phyloP scores from a whole-genome alignment of 2,113 vertebrate genomes.

The Cavia porcellus region DNA sequence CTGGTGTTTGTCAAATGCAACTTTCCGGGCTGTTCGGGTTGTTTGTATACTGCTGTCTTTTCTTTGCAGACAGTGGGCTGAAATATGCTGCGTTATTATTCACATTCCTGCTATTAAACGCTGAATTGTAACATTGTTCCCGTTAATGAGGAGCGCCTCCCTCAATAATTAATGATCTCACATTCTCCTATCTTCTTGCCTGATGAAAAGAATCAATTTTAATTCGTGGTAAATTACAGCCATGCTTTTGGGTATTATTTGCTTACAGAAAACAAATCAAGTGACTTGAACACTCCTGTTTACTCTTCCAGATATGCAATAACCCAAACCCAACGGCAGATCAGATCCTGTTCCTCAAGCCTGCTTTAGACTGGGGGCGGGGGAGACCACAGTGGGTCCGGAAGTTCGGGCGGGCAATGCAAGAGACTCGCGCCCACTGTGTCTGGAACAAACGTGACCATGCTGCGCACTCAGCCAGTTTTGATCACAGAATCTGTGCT shows the following conservation, averaged over 20 bases:
- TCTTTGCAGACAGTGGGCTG: constrained; percentile 84
- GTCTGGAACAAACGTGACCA: background rate
- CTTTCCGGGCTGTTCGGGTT: constrained; percentile 79
- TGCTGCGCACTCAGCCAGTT: background rate
- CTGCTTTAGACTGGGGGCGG: constrained; percentile 75
- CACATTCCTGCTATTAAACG: constrained; percentile 86
- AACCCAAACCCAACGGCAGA: constrained; percentile 80
- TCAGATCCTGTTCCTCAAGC: constrained; percentile 80
- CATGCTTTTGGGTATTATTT: constrained; percentile 90
- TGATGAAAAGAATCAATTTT: constrained; percentile 94
- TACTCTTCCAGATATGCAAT: constrained; percentile 84
- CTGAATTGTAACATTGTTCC: constrained; percentile 89
- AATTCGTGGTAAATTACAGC: constrained; percentile 92
- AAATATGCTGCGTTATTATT: constrained; percentile 87
- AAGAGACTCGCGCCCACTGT: background rate
- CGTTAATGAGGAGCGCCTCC: constrained; percentile 91
- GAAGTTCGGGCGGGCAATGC: constrained; percentile 10
- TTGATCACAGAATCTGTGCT: background rate
- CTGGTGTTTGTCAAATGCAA: constrained; percentile 78
- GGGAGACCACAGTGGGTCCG: constrained; percentile 45
- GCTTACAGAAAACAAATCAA: constrained; percentile 88
- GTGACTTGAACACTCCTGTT: constrained; percentile 84
- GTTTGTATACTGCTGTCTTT: constrained; percentile 62
- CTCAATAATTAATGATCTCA: constrained; percentile 92
- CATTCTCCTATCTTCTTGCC: constrained; percentile 92